Evolutionary conservation across 2,113 vertebrate genomes (phyloP), one percentile per base, ranked within the genome.

Genomic region (Nibea albiflora): DNA sequence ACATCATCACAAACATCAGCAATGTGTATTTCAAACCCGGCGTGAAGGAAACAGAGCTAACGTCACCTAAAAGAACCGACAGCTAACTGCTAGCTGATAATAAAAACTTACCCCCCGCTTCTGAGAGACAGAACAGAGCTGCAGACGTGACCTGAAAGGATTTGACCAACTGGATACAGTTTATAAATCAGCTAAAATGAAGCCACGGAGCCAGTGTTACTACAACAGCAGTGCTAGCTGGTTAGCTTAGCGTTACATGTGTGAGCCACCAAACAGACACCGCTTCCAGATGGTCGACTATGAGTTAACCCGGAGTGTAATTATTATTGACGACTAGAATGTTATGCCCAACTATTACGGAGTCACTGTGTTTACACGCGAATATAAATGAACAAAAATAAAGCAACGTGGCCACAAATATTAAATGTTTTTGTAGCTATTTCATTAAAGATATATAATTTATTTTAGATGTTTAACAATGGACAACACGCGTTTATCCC

Each of bases 211-310:
- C 26, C 5, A 17, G 10, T 72, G 63, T 56, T 39, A 5, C 11
- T 35, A 35, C 58, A 47, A 44, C 67, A 2, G 19, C 19, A 2
- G 35, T 0, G 89, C 76, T 87, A 88, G 64, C 42, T 22, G 4
- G 74, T 28, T 88, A 82, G 66, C 81, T 70, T 14, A 54, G 47
- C 35, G 11, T 20, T 56, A 79, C 90, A 86, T 88, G 90, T 91
- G 86, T 78, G 77, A 83, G 76, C 64, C 82, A 57, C 35, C 89
- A 81, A 81, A 85, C 86, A 83, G 50, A 70, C 79, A 46, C 68
- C 54, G 67, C 65, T 10, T 73, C 19, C 2, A 1, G 35, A 52
- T 89, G 91, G 86, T 60, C 89, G 47, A 90, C 81, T 15, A 86
- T 47, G 14, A 12, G 0, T 0, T 88, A 67, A 67, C 86, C 20